A percentile compares a stretch with the other conserved stretches of the same genome.
Evolutionary conservation across 1,140 invertebrate species (phyloP).

Genomic region (Chrysomallon squamiferum): DNA sequence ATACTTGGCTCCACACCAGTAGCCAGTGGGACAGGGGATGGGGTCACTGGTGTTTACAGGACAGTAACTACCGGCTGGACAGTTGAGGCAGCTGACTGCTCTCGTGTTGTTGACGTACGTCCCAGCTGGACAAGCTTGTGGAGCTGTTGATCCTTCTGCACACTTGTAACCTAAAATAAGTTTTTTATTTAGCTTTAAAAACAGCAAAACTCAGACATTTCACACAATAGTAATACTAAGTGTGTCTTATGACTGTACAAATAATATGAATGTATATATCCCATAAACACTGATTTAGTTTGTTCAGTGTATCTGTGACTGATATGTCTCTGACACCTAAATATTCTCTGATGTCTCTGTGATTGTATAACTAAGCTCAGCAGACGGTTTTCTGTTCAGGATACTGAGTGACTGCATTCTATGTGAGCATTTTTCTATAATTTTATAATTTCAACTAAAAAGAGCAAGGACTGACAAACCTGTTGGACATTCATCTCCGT

Average conservation of each 20-base stretch:
- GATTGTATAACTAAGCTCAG: no score
- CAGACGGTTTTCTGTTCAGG: no score
- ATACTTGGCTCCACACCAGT: constrained; percentile 36
- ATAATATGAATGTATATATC: no score
- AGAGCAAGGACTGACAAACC: constrained; percentile 24
- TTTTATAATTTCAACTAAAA: no score
- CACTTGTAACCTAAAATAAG: constrained; percentile 48
- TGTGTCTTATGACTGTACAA: background rate
- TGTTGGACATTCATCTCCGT: constrained; percentile 54
- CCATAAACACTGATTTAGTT: no score
- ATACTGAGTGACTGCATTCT: no score
- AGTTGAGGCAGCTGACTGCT: constrained; percentile 33
- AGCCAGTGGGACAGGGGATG: constrained; percentile 49
- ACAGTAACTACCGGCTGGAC: constrained; percentile 56
- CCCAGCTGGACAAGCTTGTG: constrained; percentile 45
- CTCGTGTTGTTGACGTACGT: constrained; percentile 44
- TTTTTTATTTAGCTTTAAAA: background rate
- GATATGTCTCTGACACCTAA: no score
- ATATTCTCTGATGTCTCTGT: no score
- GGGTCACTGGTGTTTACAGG: constrained; percentile 44
- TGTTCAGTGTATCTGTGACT: no score
- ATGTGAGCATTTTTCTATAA: no score
- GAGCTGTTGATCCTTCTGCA: constrained; percentile 33
- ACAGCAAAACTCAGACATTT: background rate
- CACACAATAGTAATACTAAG: background rate